phyloP scores from a whole-genome alignment of 1,140 invertebrate genomes.

The Melipona quadrifasciata region DNA sequence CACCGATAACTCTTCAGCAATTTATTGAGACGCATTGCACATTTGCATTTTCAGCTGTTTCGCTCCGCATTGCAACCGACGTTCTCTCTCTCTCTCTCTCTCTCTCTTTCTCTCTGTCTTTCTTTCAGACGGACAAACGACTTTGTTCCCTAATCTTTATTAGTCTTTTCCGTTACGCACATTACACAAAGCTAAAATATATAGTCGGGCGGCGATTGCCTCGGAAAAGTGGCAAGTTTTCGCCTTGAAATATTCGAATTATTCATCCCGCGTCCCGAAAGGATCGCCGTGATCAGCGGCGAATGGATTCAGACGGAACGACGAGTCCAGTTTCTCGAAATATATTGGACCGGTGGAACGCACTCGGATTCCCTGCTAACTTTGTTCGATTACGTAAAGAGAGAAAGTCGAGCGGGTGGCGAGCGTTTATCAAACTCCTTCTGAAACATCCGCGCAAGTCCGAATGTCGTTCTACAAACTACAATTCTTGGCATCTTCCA shows the following conservation, averaged over 20 bases:
- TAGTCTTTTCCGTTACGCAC: too few relatives aligned
- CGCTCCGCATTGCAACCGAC: background rate
- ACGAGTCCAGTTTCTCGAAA: conserved; percentile 1
- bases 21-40: conserved; percentile 36
- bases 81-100: background rate
- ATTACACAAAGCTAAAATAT: too few relatives aligned
- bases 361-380: conserved; percentile 43
- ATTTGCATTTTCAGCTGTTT: background rate
- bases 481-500: too few relatives aligned
- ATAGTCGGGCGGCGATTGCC: too few relatives aligned
- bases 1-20: conserved; percentile 24
- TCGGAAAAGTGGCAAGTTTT: background rate
- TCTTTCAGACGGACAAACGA: background rate
- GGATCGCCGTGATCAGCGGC: background rate
- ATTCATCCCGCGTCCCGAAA: too few relatives aligned
- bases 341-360: background rate
- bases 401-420: background rate
- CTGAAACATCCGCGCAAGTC: background rate
- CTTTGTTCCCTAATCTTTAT: background rate
- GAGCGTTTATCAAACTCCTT: background rate
- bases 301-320: background rate
- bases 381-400: conserved; percentile 34
- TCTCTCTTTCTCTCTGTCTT: background rate
- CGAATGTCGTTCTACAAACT: too few relatives aligned
- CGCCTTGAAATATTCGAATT: background rate